A percentile compares a stretch with the other conserved stretches of the same genome.
These are phyloP conservation scores for Axis porcinus DNA, from an alignment of 2,113 vertebrate species.

Conservation along the genomic window DNA sequence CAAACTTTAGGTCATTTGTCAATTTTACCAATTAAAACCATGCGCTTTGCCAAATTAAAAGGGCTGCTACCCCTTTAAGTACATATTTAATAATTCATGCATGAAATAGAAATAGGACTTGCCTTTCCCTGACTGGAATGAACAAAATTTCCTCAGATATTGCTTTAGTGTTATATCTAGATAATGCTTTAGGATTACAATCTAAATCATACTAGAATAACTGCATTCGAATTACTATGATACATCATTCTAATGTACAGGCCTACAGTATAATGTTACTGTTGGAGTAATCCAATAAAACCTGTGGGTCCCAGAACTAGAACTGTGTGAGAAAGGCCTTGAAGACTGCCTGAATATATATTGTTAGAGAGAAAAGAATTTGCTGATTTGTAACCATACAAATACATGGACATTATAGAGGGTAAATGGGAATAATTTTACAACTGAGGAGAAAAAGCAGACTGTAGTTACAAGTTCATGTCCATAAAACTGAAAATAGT, in stretches of 20 bases:
- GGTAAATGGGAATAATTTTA: neutral
- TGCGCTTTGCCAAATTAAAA: conserved; percentile 53
- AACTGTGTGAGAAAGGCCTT: neutral
- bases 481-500: neutral
- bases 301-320: conserved; percentile 32
- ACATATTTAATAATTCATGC: conserved; percentile 68
- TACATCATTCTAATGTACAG: conserved; percentile 51
- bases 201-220: conserved; percentile 65
- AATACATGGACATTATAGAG: neutral
- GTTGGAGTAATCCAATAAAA: conserved; percentile 62
- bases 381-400: neutral
- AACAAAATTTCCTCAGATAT: conserved; percentile 50
- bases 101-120: conserved; percentile 42
- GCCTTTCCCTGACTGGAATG: conserved; percentile 22
- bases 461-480: neutral
- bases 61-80: conserved; percentile 50
- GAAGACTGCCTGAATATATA: neutral
- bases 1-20: conserved; percentile 12
- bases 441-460: neutral
- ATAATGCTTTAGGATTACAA: conserved; percentile 44
- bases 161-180: conserved; percentile 54
- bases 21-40: conserved; percentile 61
- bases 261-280: conserved; percentile 1
- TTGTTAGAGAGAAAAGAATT: neutral
- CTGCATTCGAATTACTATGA: conserved; percentile 41